Conservation (phyloP, 1,140 invertebrate genomes). For the Drosophila lini region DNA sequence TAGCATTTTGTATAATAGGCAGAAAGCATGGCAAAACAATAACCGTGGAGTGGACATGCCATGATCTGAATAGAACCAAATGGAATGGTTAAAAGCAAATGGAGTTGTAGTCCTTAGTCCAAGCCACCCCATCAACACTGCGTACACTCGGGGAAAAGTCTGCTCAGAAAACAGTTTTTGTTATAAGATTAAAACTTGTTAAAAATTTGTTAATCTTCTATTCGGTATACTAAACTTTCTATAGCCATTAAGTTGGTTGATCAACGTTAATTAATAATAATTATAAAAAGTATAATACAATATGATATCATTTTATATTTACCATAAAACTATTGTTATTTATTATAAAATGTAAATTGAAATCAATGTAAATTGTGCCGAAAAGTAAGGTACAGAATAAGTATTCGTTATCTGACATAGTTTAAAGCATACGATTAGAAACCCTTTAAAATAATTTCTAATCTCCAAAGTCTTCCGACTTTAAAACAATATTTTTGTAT, state of each 20-base stretch:
- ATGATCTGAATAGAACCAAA: slow-evolving; percentile 24
- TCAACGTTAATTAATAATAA: no score
- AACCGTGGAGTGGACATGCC: slow-evolving; percentile 53
- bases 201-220: not conserved
- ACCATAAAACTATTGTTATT: no score
- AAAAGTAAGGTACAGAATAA: no score
- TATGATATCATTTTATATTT: no score
- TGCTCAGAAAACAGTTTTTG: no score
- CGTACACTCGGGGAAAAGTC: not conserved
- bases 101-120: slow-evolving; percentile 55
- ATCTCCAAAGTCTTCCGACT: no score
- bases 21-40: slow-evolving; percentile 73
- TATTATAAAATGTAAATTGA: not conserved
- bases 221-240: no score
- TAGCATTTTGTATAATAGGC: slow-evolving; percentile 67
- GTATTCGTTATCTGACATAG: not conserved
- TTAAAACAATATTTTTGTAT: not conserved
- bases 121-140: not conserved
- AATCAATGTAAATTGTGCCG: not conserved
- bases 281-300: no score
- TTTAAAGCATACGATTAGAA: no score
- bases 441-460: not conserved
- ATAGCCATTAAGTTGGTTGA: no score
- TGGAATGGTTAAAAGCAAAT: slow-evolving; percentile 76
- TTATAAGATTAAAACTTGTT: not conserved